Conservation (phyloP, 2,888 invertebrate genomes). For the Pimpla rufipes region DNA sequence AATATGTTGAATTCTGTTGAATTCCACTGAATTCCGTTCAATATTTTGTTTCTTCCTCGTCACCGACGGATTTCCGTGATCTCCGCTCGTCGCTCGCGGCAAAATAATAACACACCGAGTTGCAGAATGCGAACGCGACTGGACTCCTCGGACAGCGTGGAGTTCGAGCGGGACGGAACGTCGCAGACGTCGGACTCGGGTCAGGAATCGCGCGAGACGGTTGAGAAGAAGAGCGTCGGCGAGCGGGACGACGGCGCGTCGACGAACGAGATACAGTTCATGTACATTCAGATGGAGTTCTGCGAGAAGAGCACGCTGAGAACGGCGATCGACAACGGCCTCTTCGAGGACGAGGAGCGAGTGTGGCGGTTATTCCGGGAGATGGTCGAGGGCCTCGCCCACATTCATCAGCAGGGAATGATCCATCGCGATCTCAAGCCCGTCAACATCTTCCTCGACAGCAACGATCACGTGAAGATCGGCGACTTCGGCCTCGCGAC, state of each 20-base stretch:
- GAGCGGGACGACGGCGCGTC: constrained; percentile 62
- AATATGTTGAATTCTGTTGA: background rate
- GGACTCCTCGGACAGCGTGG: constrained; percentile 88
- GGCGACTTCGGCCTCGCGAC: constrained; percentile 99
- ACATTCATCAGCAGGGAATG: constrained; percentile 97
- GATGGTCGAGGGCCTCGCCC: constrained; percentile 95
- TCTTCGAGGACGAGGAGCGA: constrained; percentile 91
- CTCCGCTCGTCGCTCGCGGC: constrained; percentile 30
- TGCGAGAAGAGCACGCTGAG: constrained; percentile 97
- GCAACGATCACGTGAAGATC: constrained; percentile 97
- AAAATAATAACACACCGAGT: constrained; percentile 51
- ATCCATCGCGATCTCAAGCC: constrained; percentile 95
- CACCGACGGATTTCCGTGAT: background rate
- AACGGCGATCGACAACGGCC: constrained; percentile 94
- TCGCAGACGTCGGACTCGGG: constrained; percentile 75
- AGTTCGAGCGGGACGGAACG: constrained; percentile 87
- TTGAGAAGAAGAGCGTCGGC: constrained; percentile 60
- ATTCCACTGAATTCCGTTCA: background rate
- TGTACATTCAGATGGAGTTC: constrained; percentile 99
- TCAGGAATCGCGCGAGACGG: constrained; percentile 64
- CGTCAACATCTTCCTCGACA: constrained; percentile 98
- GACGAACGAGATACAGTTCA: constrained; percentile 88
- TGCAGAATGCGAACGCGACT: constrained; percentile 78
- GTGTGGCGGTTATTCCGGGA: constrained; percentile 97
- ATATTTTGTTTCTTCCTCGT: background rate